A percentile compares a stretch with the other conserved stretches of the same genome.
Conservation (phyloP, 2,113 vertebrate species). For the Pomatorhinus ruficollis region DNA sequence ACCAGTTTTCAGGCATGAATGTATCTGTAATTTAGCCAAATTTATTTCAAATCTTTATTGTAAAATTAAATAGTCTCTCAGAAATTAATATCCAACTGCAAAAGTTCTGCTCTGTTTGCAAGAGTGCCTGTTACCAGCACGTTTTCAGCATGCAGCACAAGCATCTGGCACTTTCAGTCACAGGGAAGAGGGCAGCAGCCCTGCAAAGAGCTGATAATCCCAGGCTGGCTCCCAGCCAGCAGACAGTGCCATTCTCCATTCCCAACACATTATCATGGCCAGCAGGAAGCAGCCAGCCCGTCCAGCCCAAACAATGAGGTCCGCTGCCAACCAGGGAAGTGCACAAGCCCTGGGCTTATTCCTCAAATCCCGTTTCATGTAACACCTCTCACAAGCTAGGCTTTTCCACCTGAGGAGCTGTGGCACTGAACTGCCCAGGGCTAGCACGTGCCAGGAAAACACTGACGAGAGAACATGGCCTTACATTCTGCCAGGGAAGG, state of each 20-base stretch:
- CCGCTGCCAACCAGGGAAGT: neutral
- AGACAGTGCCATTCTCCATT: fast-evolving
- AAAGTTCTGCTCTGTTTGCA: neutral
- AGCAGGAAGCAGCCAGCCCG: neutral
- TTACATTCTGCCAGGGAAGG: neutral
- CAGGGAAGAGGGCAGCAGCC: neutral
- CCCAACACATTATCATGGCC: fast-evolving
- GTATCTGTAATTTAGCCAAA: neutral
- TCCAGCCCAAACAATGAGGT: neutral
- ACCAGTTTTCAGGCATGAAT: neutral
- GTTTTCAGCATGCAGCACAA: fast-evolving
- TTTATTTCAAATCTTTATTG: neutral
- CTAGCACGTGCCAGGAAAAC: neutral
- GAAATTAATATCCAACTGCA: neutral
- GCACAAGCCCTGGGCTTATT: neutral
- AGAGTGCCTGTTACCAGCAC: too few relatives aligned
- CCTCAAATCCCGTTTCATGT: fast-evolving
- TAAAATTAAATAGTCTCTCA: neutral
- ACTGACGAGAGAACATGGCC: neutral
- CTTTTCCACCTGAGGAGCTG: fast-evolving
- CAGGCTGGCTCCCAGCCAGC: neutral
- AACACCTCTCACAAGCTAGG: neutral
- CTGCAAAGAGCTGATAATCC: neutral
- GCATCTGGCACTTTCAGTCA: neutral
- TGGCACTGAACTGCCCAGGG: too few relatives aligned